phyloP scores from a whole-genome alignment of 2,113 vertebrate species.

The Pavo muticus region DNA sequence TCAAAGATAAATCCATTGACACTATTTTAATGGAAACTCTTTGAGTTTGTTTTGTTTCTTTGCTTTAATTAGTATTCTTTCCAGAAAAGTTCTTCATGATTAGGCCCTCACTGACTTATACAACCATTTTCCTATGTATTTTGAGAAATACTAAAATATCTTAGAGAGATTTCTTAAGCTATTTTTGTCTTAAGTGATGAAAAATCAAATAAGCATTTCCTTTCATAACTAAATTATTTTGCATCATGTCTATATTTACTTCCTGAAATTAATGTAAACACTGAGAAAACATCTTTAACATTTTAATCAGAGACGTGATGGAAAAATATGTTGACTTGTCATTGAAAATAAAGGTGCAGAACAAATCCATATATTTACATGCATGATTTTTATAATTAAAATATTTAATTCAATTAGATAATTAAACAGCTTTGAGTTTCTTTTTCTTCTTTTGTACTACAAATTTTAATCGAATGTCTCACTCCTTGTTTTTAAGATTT shows the following conservation, averaged over 20 bases:
- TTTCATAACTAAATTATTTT: not conserved
- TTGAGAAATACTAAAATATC: not conserved
- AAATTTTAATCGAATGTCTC: not conserved
- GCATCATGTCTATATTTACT: not conserved
- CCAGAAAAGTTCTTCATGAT: not conserved
- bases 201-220: not conserved
- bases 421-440: not conserved
- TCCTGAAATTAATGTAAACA: not conserved
- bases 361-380: not conserved
- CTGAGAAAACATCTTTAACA: not conserved
- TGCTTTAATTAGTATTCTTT: not conserved
- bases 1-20: constrained; percentile 10
- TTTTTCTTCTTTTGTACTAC: not conserved
- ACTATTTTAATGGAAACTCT: constrained; percentile 36
- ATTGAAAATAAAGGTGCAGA: not conserved
- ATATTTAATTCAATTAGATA: not conserved
- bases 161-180: not conserved
- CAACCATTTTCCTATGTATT: not conserved
- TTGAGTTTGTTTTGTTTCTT: not conserved
- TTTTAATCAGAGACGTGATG: not conserved
- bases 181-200: not conserved
- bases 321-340: not conserved
- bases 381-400: not conserved
- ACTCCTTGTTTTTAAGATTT: not conserved
- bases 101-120: not conserved